Evolutionary conservation across 2,797 vertebrate genomes (phyloP), one percentile per base, ranked within the genome.

Genomic region (Oreochromis mossambicus): DNA sequence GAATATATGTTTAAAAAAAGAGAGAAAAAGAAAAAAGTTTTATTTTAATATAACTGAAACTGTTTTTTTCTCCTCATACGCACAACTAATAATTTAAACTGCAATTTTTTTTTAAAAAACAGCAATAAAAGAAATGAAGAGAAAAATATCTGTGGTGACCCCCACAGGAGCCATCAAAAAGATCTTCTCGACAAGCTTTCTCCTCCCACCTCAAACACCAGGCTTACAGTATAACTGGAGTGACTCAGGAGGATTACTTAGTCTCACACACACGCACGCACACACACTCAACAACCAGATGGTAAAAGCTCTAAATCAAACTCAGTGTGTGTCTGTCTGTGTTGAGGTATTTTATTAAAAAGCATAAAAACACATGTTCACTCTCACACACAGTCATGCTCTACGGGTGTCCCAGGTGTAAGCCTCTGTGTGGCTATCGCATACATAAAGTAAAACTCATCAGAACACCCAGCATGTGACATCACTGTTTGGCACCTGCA

Each of bases 361-460:
- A 93, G 90, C 87, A 91, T 89, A 83, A 92, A 93, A 93, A 87
- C 91, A 94, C 87, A 89, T 90, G 91, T 89, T 83, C 61, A n/a
- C 83, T 79, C 82, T 70, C 78, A 85, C 32, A 43, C 82, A 79
- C 78, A 85, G 90, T 88, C 70, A 86, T 76, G 82, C 91, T 87
- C 81, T 81, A 90, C 80, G 88, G 90, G 93, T 93, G 91, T 95
- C 86, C 80, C 84, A 92, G 90, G 91, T 93, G 86, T 80, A 61
- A 68, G 73, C 24, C 55, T 82, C 66, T 21, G 83, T 87, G 81
- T 80, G 58, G 78, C 55, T 84, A 93, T 94, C 87, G 43, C 83
- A 80, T 90, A 91, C 90, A 94, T 95, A 90, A 92, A 94, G 87
- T 86, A 83, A 95, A 96, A 96, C 97, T 97, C 97, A 97, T 96